Conservation (phyloP, 2,888 invertebrate species). For the Heliconius erato region DNA sequence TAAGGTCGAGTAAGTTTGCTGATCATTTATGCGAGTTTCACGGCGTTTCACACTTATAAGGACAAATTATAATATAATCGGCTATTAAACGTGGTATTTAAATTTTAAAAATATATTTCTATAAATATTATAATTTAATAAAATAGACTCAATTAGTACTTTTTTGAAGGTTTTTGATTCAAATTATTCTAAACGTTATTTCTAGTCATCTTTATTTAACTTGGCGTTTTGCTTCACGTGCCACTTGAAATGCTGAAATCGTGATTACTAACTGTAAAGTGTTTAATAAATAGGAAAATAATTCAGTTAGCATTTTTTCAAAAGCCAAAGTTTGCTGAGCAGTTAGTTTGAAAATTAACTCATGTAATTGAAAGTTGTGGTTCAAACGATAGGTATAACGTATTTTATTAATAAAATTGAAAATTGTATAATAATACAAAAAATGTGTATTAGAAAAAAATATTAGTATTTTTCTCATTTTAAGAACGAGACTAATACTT, state of each 20-base stretch:
- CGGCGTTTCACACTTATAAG: conserved; percentile 62
- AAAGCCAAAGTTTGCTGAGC: background rate
- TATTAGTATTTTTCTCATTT: background rate
- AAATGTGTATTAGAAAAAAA: no score
- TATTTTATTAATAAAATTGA: no score
- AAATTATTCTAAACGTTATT: background rate
- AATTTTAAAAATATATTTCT: background rate
- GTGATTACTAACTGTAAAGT: conserved; percentile 30
- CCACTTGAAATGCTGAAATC: conserved; percentile 27
- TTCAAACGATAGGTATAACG: no score
- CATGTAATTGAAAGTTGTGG: conserved; percentile 2
- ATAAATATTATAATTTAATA: background rate
- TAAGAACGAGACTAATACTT: background rate
- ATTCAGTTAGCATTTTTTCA: conserved; percentile 14
- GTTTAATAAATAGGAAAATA: conserved; percentile 18
- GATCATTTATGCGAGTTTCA: conserved; percentile 64
- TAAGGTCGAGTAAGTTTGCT: conserved; percentile 66
- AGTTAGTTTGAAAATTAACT: conserved; percentile 4
- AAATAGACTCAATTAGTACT: conserved; percentile 1
- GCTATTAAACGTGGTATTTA: background rate
- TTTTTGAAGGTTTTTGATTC: background rate
- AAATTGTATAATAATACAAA: no score
- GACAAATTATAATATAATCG: conserved; percentile 10
- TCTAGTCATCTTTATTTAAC: conserved; percentile 6
- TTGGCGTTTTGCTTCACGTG: conserved; percentile 25